Evolutionary conservation across 37 sponge, comb jelly and placozoan genomes (phyloP), one percentile per base, ranked within the genome.

Genomic region (Lycopodina hypogea): DNA sequence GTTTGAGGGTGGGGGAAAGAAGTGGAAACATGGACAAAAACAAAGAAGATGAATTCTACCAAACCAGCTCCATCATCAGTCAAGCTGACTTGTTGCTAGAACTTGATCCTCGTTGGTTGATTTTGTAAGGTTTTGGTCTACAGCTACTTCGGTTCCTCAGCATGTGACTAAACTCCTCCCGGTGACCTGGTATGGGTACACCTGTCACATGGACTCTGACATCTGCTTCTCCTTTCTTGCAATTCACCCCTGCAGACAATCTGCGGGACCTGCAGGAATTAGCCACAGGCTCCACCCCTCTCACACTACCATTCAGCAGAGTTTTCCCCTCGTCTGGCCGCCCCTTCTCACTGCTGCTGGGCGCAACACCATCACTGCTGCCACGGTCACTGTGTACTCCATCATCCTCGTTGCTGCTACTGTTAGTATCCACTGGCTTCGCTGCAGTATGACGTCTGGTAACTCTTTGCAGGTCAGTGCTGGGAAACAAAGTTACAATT

Each of bases 111-210:
- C 32, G 42, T 30, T 78, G 57, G 21, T 66, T 29, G n/a, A 78
- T 34, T 19, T 29, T 78, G n/a, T 78, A 78, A 68, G 79, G 79
- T 64, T 69, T 64, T 28, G 12, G 38, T 68, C 79, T 66, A 11
- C 67, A 56, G 37, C 65, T 65, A 15, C 56, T 30, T 22, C 75
- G 24, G 39, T 35, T 56, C 29, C 35, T 55, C 23, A 73, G 38
- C 1, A 75, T 56, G 29, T 50, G 59, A 58, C 75, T 22, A 32
- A 17, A 29, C 2, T 33, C 65, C 17, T 28, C 26, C 34, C 26
- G 30, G 1, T 4, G 17, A 65, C 65, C 32, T 3, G 15, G 30
- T 3, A 65, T 30, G 24, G 53, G 28, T 0, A 26, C 7, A 28
- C 32, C n/a, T 1, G 30, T 18, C 32, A 26, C 32, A 30, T 34